Base-by-base conservation (phyloP, 2,797 vertebrate genomes). In the Manis pentadactyla region DNA sequence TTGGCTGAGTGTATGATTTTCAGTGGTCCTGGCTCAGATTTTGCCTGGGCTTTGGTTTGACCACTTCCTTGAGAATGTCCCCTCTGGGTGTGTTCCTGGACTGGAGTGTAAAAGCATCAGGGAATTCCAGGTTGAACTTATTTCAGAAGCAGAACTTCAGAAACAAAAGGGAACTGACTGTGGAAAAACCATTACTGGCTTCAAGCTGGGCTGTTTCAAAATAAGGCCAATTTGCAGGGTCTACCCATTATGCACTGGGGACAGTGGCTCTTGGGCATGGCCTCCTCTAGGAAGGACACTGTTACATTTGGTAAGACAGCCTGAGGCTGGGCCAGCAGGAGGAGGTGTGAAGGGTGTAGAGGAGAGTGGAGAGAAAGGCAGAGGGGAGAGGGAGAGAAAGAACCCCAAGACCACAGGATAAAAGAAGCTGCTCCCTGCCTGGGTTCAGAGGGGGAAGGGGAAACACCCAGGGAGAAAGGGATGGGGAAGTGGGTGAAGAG, bases 1-100 rank as follows among this genome's bases (percentile, higher is more conserved):
- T 95, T 94, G 92, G 94, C 83, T 73, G 94, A 73, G 81, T 66
- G 18, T 57, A 49, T 2, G 27, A 68, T 96, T 97, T 97, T 91
- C 84, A 96, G 63, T 34, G 93, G 53, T 89, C 79, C 37, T 7
- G 63, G 74, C 87, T 95, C 91, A 42, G 87, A 39, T 91, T 84
- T 78, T 87, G 25, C 83, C 64, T 14, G 11, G 71, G 53, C 59
- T 86, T 53, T 34, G 75, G 73, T 92, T 59, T 94, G 85, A 77
- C 49, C 61, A 63, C 73, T 96, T 95, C 74, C 79, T 88, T 82
- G 15, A 64, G 39, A 57, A 71, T 59, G 18, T 53, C 46, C 94
- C 85, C 29, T 37, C 25, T 37, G 7, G 63, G 59, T 53, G 1
- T 63, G 25, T 37, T 79, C 59, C n/a, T 61, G 86, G 46, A 68